Conservation (phyloP, 2,113 vertebrate genomes). For the Lepus timidus region DNA sequence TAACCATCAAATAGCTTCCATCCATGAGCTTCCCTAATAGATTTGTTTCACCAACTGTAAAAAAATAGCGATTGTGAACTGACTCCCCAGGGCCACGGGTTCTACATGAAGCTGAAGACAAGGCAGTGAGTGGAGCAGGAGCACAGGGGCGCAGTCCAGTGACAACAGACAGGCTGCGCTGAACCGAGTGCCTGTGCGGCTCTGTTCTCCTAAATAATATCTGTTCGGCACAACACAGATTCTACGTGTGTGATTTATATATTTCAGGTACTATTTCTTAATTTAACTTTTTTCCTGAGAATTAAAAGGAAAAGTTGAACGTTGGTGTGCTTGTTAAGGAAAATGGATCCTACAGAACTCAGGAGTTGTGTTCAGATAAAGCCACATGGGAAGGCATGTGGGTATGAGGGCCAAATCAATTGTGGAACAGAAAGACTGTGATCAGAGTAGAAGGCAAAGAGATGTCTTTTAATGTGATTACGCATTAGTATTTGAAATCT, state of each 20-base stretch:
- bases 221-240: not conserved
- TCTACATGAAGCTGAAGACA: not conserved
- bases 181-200: not conserved
- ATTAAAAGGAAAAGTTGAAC: conserved; percentile 14
- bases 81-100: not conserved
- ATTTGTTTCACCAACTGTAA: conserved; percentile 68
- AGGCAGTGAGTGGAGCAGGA: not conserved
- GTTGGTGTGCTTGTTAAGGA: not conserved
- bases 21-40: conserved; percentile 71
- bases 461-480: not conserved
- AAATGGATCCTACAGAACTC: conserved; percentile 17
- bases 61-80: not conserved
- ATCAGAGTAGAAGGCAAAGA: not conserved
- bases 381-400: not conserved
- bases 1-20: conserved; percentile 64
- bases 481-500: not conserved
- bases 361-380: conserved; percentile 39
- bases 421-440: conserved; percentile 44
- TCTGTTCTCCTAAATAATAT: conserved; percentile 3
- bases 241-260: not conserved
- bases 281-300: conserved; percentile 7
- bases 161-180: not conserved
- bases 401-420: not conserved
- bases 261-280: not conserved
- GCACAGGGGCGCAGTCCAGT: not conserved